Percentiles rank a stretch among this genome's conserved stretches.
These are phyloP conservation scores for Halictus ligatus DNA, from an alignment of 2,888 invertebrate species.

Conservation along the genomic window DNA sequence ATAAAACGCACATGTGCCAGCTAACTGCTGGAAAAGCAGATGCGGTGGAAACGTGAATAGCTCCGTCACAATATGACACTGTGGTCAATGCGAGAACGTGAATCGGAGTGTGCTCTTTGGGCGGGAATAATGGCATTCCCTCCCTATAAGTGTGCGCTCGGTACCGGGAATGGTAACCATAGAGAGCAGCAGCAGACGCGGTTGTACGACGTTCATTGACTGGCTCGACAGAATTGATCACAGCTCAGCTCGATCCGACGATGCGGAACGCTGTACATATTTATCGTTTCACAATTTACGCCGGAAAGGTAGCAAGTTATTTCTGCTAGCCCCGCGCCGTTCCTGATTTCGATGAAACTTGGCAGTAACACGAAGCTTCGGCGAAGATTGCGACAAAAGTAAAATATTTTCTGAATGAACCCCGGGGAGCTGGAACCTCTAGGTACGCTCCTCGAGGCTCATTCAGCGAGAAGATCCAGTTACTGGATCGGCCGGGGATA, in stretches of 20 bases:
- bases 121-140: slow-evolving; percentile 6
- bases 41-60: background rate
- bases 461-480: background rate
- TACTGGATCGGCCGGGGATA: background rate
- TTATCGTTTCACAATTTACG: background rate
- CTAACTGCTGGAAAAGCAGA: background rate
- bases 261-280: background rate
- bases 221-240: slow-evolving; percentile 5
- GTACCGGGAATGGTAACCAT: background rate
- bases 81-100: slow-evolving; percentile 7
- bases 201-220: slow-evolving; percentile 7
- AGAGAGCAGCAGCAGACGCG: slow-evolving; percentile 3
- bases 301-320: background rate
- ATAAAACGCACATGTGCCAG: background rate
- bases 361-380: background rate
- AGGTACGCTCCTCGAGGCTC: background rate
- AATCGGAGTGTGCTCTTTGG: background rate
- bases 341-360: background rate
- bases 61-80: slow-evolving; percentile 4
- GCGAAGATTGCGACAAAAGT: background rate
- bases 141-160: slow-evolving; percentile 3
- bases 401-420: background rate
- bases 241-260: background rate
- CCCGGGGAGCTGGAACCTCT: background rate
- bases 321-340: background rate